These are phyloP conservation scores for Seriola aureovittata DNA, from an alignment of 2,113 vertebrate genomes.

Conservation along the genomic window DNA sequence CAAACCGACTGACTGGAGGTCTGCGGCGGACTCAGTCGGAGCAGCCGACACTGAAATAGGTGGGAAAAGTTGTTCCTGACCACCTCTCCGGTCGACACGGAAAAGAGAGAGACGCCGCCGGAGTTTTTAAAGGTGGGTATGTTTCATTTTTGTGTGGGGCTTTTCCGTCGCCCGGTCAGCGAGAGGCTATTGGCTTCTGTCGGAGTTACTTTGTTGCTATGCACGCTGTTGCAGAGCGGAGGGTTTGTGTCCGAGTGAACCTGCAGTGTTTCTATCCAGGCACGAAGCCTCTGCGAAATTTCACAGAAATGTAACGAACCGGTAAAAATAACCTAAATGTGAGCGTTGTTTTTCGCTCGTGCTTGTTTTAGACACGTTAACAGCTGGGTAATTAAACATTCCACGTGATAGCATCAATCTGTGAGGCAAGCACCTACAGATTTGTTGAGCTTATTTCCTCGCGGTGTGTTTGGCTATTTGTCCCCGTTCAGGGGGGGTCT, in stretches of 20 bases:
- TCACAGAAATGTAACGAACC: neutral
- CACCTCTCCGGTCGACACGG: neutral
- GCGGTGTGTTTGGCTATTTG: slow-evolving; percentile 25
- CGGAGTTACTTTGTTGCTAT: slow-evolving; percentile 74
- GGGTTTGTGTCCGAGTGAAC: slow-evolving; percentile 42
- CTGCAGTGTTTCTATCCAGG: slow-evolving; percentile 66
- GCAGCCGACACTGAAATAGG: slow-evolving; percentile 4
- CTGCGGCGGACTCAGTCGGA: slow-evolving; percentile 25
- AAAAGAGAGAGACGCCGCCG: neutral
- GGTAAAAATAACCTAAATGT: neutral
- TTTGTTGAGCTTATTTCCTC: neutral
- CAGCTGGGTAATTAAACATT: neutral
- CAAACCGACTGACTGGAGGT: slow-evolving; percentile 23
- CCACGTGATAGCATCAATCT: slow-evolving; percentile 38
- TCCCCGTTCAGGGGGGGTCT: slow-evolving; percentile 5
- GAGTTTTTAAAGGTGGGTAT: slow-evolving; percentile 53
- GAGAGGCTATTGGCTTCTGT: slow-evolving; percentile 54
- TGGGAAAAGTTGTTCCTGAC: slow-evolving; percentile 23
- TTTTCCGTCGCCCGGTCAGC: neutral
- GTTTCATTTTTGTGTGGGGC: neutral
- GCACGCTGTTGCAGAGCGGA: slow-evolving; percentile 63
- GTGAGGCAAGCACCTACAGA: neutral
- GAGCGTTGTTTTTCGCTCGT: neutral
- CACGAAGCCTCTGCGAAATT: neutral
- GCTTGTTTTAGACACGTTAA: neutral